These are phyloP conservation scores for Diloba caeruleocephala DNA, from an alignment of 2,888 invertebrate genomes.

Conservation along the genomic window DNA sequence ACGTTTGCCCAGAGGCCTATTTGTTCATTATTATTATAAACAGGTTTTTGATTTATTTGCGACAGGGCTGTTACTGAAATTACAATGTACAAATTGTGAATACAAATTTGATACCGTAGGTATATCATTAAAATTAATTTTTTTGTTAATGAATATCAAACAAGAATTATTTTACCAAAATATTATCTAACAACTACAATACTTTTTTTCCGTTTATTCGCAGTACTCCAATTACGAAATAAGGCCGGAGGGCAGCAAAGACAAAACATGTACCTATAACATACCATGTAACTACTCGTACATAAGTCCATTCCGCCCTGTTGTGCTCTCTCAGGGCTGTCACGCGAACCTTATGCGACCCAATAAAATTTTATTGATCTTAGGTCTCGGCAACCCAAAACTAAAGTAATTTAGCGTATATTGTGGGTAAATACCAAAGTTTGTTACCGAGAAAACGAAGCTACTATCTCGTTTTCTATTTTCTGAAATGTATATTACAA, in stretches of 20 bases:
- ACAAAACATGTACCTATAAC: slow-evolving; percentile 32
- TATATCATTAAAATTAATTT: too few relatives aligned
- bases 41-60: too few relatives aligned
- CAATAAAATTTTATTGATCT: slow-evolving; percentile 55
- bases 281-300: slow-evolving; percentile 27
- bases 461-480: slow-evolving; percentile 10
- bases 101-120: too few relatives aligned
- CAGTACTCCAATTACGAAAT: slow-evolving; percentile 19
- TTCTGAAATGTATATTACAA: not conserved
- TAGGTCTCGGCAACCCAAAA: slow-evolving; percentile 40
- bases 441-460: slow-evolving; percentile 26
- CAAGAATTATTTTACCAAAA: too few relatives aligned
- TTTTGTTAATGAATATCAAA: too few relatives aligned
- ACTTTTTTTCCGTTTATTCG: slow-evolving; percentile 18
- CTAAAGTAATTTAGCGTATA: slow-evolving; percentile 47
- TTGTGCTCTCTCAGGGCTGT: slow-evolving; percentile 36
- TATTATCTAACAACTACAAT: too few relatives aligned
- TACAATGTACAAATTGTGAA: too few relatives aligned
- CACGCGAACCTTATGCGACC: slow-evolving; percentile 44
- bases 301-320: slow-evolving; percentile 25
- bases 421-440: slow-evolving; percentile 42
- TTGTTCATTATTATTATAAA: too few relatives aligned
- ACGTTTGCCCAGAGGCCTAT: too few relatives aligned
- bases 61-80: too few relatives aligned
- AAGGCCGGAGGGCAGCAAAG: slow-evolving; percentile 7